Evolutionary conservation across 2,888 invertebrate genomes (phyloP).

Genomic region (Beris chalybata): DNA sequence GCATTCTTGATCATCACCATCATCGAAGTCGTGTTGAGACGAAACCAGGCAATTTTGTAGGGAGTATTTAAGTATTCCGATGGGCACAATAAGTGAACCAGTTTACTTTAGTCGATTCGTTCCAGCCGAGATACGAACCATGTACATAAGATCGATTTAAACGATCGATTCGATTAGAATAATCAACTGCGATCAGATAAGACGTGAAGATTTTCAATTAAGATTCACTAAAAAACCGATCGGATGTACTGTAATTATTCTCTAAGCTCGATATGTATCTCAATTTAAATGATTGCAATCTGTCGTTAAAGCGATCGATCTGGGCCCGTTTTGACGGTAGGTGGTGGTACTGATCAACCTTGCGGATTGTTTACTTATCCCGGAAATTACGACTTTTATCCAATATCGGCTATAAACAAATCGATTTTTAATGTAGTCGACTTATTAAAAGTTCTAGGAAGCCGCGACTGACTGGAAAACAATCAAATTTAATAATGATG

Average conservation of each 20-base stretch:
- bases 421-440: constrained; percentile 13
- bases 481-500: constrained; percentile 10
- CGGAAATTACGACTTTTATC: background rate
- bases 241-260: constrained; percentile 1
- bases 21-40: too few species aligned
- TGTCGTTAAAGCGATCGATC: constrained; percentile 3
- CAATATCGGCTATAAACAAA: background rate
- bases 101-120: too few species aligned
- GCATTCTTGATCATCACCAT: too few species aligned
- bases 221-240: too few species aligned
- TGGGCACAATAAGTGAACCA: too few species aligned
- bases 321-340: background rate
- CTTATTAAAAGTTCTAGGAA: constrained; percentile 6
- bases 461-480: background rate
- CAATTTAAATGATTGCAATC: constrained; percentile 12
- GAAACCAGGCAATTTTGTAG: too few species aligned
- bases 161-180: too few species aligned
- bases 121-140: too few species aligned
- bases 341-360: background rate
- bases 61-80: too few species aligned
- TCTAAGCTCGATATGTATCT: background rate
- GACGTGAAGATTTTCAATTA: too few species aligned
- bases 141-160: too few species aligned
- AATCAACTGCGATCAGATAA: too few species aligned
- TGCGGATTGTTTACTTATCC: constrained; percentile 1